Evolutionary conservation across 2,113 vertebrate genomes (phyloP).

Genomic region (Taxidea taxus): DNA sequence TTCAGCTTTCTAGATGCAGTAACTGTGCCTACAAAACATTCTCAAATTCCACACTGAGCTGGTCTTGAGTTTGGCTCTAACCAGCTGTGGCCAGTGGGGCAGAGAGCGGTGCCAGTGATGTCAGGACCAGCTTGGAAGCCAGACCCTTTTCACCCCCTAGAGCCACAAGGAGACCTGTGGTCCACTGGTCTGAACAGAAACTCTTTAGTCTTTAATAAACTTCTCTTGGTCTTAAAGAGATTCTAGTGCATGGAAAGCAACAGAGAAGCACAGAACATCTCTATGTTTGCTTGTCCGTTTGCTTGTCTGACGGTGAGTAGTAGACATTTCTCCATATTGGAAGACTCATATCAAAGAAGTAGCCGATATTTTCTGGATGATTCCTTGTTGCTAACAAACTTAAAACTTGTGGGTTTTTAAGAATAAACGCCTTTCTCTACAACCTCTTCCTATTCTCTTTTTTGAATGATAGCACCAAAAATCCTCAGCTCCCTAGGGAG

Average conservation of each 20-base stretch:
- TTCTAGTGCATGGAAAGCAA: not conserved
- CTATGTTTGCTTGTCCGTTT: not conserved
- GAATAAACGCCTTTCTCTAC: not conserved
- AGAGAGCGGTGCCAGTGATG: not conserved
- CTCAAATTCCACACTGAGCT: not conserved
- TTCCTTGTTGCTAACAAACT: not conserved
- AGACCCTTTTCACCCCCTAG: not conserved
- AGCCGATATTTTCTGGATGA: not conserved
- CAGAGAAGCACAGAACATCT: not conserved
- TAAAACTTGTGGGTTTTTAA: not conserved
- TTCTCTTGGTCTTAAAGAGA: not conserved
- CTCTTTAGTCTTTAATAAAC: not conserved
- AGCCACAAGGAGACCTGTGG: not conserved
- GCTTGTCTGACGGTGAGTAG: not conserved
- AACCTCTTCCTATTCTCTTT: not conserved
- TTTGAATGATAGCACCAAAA: not conserved
- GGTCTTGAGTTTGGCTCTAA: not conserved
- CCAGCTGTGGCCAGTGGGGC: not conserved
- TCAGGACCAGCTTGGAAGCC: not conserved
- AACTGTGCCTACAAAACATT: not conserved
- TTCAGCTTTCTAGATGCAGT: not conserved
- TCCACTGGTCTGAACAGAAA: not conserved
- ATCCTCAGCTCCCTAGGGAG: not conserved
- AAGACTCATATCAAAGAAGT: not conserved
- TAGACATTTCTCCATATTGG: not conserved